Percentiles rank a stretch among this genome's conserved stretches.
Evolutionary conservation across 2,888 invertebrate species (phyloP).

Genomic region (Chirona hameri): DNA sequence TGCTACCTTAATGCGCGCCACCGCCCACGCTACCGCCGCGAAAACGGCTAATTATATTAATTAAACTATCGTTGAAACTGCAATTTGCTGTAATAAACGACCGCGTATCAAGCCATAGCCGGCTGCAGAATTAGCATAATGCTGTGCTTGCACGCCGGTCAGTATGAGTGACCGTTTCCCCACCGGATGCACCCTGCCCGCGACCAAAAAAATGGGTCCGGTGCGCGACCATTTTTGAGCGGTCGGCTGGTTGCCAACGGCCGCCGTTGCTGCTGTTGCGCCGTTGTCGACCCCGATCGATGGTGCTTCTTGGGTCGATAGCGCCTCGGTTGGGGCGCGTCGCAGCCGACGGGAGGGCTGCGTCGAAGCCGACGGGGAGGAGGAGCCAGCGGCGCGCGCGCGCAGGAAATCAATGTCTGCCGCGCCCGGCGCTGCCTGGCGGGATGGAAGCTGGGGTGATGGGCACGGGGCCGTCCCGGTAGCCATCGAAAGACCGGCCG

Average conservation of each 20-base stretch:
- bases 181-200: background rate
- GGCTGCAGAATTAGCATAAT: slow-evolving; percentile 1
- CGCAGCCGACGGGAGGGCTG: background rate
- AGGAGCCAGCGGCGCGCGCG: too few relatives aligned
- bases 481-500: too few relatives aligned
- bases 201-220: background rate
- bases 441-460: too few relatives aligned
- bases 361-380: background rate
- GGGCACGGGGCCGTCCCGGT: too few relatives aligned
- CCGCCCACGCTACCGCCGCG: background rate
- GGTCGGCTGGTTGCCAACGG: too few relatives aligned
- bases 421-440: too few relatives aligned
- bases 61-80: slow-evolving; percentile 29
- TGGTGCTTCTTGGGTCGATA: background rate
- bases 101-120: slow-evolving; percentile 1
- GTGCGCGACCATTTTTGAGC: too few relatives aligned
- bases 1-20: background rate
- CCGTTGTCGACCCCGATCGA: background rate
- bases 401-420: background rate
- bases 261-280: too few relatives aligned
- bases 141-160: background rate
- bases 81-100: slow-evolving; percentile 5
- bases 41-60: slow-evolving; percentile 25
- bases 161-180: background rate
- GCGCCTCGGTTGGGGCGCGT: too few relatives aligned